phyloP scores from a whole-genome alignment of 92 coral and sea anemone species.

The Phenganax marumi region DNA sequence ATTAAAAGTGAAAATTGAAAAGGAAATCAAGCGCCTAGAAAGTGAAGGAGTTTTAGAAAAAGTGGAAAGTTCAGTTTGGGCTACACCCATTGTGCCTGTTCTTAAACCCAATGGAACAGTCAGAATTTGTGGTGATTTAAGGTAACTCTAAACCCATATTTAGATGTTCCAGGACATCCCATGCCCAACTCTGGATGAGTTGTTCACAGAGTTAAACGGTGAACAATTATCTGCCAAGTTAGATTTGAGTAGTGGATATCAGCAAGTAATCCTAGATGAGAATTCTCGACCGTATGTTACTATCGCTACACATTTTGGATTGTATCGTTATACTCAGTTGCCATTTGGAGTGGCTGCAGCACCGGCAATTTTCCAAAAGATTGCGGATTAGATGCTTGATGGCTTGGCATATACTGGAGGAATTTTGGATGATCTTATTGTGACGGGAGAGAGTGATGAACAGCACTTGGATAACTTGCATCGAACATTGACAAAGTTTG shows the following conservation, averaged over 20 bases:
- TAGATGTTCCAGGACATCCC: constrained; percentile 52
- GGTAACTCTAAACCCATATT: constrained; percentile 32
- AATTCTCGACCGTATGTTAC: constrained; percentile 46
- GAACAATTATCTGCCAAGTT: constrained; percentile 8
- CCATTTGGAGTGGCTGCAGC: constrained; percentile 28
- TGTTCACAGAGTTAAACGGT: constrained; percentile 14
- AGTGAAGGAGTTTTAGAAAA: not conserved
- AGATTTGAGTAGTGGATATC: constrained; percentile 25
- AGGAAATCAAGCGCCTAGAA: not conserved
- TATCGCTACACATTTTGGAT: constrained; percentile 13
- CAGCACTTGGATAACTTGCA: constrained; percentile 8
- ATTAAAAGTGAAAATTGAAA: not conserved
- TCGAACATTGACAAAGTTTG: not conserved
- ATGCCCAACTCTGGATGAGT: constrained; percentile 50
- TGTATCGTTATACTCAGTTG: constrained; percentile 35
- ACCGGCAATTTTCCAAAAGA: constrained; percentile 27
- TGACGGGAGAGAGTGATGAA: not conserved
- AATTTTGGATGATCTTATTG: constrained; percentile 3
- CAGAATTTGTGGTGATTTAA: constrained; percentile 23
- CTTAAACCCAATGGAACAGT: constrained; percentile 14
- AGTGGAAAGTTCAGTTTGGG: constrained; percentile 1
- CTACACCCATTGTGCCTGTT: constrained; percentile 9
- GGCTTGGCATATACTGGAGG: constrained; percentile 2
- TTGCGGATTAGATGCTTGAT: not conserved
- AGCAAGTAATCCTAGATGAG: constrained; percentile 28